These are phyloP conservation scores for Miichthys miiuy DNA, from an alignment of 2,797 vertebrate species.

Conservation along the genomic window DNA sequence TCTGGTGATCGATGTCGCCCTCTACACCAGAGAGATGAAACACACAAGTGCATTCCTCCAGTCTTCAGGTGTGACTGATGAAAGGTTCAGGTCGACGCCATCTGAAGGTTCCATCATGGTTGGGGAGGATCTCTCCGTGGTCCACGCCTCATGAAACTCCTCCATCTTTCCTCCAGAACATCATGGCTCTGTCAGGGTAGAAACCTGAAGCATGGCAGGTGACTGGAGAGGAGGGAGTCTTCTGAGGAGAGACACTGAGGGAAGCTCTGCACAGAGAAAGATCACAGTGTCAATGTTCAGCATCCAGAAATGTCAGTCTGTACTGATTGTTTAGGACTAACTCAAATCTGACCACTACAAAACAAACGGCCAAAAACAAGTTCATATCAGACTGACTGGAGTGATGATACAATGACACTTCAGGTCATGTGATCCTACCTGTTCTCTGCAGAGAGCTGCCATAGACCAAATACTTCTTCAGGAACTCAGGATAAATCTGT, in stretches of 20 bases:
- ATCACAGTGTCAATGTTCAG: too few species aligned
- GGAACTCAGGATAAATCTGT: not conserved
- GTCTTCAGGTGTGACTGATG: conserved; percentile 9
- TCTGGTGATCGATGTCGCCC: not conserved
- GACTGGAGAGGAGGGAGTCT: too few species aligned
- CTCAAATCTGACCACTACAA: too few species aligned
- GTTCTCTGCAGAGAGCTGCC: conserved; percentile 3
- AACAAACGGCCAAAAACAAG: too few species aligned
- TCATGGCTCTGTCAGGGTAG: too few species aligned
- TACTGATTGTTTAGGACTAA: too few species aligned
- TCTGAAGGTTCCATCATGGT: conserved; percentile 51
- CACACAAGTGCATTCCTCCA: conserved; percentile 45
- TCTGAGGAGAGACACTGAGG: too few species aligned
- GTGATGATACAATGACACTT: too few species aligned
- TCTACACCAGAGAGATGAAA: conserved; percentile 28
- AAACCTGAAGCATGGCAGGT: too few species aligned
- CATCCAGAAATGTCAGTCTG: too few species aligned
- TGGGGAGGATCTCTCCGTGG: conserved; percentile 10
- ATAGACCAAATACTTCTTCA: not conserved
- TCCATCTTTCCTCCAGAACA: conserved; percentile 8
- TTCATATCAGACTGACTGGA: too few species aligned
- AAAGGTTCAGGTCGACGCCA: conserved; percentile 17
- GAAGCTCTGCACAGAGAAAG: too few species aligned
- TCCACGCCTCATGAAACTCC: not conserved
- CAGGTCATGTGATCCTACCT: conserved; percentile 3